Evolutionary conservation across 30 jellyfish, hydroid and myxozoan genomes (phyloP), one percentile per base, ranked within the genome.

Genomic region (Sanderia malayensis): DNA sequence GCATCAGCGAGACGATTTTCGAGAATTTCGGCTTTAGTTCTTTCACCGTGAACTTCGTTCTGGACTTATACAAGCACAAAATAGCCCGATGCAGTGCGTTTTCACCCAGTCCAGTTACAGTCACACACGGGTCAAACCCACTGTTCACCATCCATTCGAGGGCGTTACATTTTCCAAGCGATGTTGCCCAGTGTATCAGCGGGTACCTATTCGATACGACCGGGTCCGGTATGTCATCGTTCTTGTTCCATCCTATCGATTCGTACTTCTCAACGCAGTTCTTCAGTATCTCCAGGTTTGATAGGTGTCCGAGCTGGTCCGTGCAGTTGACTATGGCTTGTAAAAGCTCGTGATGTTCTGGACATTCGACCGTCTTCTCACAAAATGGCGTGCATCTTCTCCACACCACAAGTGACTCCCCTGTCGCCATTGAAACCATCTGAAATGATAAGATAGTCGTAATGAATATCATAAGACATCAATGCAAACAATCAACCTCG

Each of bases 171-270:
- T 90, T 90, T 18, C 97, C 97, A 30, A 90, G 78, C 63, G 95
- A 90, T 29, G 97, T 95, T 44, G 97, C 97, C 97, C 97, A 90
- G 83, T 90, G 97, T 24, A 90, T 70, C 7, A 90, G 92, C 31
- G 97, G 97, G 61, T 74, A 79, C 23, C 97, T 73, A 46, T 90
- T 82, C 25, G 86, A 61, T 13, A 78, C 25, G 58, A 83, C 97
- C 65, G 97, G 94, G 84, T 90, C 97, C 24, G 97, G 97, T 4
- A 90, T 82, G 61, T 76, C 95, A 46, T 83, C 95, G 46, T 90
- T 83, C 53, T 71, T 68, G 20, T 74, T 80, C 97, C 97, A 90
- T 1, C 97, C 97, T 47, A 74, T 27, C 2, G 84, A 55, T 67
- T 90, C 91, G 74, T 90, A 77, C 64, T 90, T 90, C 65, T 90